Evolutionary conservation across 2,888 invertebrate species (phyloP).

Genomic region (Meteorus cinctellus): DNA sequence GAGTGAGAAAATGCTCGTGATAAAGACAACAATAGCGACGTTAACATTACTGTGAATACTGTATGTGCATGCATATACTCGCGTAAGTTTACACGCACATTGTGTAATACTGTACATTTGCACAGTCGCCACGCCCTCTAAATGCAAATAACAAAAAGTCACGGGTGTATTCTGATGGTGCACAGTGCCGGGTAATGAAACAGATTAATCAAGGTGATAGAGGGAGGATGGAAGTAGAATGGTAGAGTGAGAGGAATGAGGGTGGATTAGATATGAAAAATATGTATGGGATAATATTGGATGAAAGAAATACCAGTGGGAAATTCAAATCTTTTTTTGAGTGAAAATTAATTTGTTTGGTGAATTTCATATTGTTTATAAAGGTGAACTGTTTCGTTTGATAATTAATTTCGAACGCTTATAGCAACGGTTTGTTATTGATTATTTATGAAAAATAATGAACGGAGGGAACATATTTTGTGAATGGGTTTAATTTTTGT

Average conservation of each 20-base stretch:
- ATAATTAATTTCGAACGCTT: no score
- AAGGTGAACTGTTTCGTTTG: no score
- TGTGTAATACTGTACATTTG: slow-evolving; percentile 32
- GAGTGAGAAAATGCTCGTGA: neutral
- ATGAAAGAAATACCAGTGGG: neutral
- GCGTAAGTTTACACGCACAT: slow-evolving; percentile 37
- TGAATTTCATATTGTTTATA: no score
- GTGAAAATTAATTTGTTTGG: neutral
- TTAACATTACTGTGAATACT: slow-evolving; percentile 13
- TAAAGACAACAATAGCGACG: slow-evolving; percentile 31
- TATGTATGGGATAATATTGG: neutral
- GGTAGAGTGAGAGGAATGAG: slow-evolving; percentile 22
- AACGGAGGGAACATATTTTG: no score
- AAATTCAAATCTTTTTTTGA: neutral
- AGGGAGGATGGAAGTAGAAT: neutral
- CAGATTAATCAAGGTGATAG: slow-evolving; percentile 56
- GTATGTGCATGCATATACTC: slow-evolving; percentile 25
- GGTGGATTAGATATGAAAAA: neutral
- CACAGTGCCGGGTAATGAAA: slow-evolving; percentile 56
- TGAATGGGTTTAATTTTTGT: neutral
- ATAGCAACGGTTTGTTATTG: no score
- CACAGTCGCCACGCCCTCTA: slow-evolving; percentile 47
- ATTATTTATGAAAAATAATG: no score
- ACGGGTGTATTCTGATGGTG: slow-evolving; percentile 39
- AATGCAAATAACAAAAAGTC: slow-evolving; percentile 63